These are phyloP conservation scores for Dryococelus australis DNA, from an alignment of 2,888 invertebrate genomes.

Conservation along the genomic window DNA sequence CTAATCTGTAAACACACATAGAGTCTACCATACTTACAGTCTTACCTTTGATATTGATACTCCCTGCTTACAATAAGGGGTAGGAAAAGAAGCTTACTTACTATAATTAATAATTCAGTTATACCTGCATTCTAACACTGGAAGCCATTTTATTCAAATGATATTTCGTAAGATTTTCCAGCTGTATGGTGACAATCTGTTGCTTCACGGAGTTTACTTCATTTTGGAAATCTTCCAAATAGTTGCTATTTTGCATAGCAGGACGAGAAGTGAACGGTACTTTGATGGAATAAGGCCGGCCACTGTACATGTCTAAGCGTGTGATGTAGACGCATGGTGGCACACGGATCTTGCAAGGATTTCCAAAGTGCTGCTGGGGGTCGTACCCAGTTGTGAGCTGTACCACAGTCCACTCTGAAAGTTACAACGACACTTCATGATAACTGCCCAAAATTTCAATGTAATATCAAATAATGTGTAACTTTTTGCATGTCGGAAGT, in stretches of 20 bases:
- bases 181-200: background rate
- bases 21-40: too few species aligned
- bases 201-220: background rate
- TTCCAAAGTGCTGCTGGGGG: background rate
- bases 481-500: too few species aligned
- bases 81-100: too few species aligned
- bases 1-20: too few species aligned
- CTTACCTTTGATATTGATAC: too few species aligned
- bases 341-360: background rate
- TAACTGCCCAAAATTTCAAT: too few species aligned
- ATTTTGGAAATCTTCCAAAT: background rate
- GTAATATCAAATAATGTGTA: too few species aligned
- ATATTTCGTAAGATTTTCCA: background rate
- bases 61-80: too few species aligned
- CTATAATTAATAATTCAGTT: background rate
- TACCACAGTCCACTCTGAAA: slow-evolving; percentile 19
- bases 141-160: background rate
- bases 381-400: background rate
- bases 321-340: background rate
- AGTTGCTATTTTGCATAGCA: background rate
- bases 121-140: background rate
- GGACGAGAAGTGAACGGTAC: background rate
- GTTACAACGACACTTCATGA: background rate
- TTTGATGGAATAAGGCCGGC: background rate
- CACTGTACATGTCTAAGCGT: background rate